A percentile compares a stretch with the other conserved stretches of the same genome.
These are phyloP conservation scores for Drosophila bipectinata DNA, from an alignment of 1,140 invertebrate genomes.

Conservation along the genomic window DNA sequence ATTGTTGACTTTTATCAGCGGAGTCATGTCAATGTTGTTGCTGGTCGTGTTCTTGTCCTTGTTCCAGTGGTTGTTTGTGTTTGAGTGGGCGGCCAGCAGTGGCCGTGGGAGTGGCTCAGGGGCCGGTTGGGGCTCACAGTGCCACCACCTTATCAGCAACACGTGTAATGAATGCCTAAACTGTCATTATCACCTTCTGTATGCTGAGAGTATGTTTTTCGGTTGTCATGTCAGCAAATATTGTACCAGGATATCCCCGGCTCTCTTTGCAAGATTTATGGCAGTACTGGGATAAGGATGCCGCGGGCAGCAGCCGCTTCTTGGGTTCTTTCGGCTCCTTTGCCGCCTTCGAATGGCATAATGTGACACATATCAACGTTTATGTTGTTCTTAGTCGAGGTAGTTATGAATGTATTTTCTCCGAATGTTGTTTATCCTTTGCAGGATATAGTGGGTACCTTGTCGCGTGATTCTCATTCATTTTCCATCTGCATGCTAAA, in stretches of 20 bases:
- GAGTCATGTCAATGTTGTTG: conserved; percentile 60
- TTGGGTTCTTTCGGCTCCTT: neutral
- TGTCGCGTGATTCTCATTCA: conserved; percentile 30
- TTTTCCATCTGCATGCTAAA: conserved; percentile 36
- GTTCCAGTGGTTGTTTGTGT: conserved; percentile 13
- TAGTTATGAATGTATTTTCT: conserved; percentile 46
- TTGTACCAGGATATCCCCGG: conserved; percentile 69
- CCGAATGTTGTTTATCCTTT: conserved; percentile 27
- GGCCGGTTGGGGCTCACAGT: neutral
- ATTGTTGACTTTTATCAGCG: conserved; percentile 81
- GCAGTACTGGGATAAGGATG: conserved; percentile 13
- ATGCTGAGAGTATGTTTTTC: conserved; percentile 62
- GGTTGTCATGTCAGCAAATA: conserved; percentile 82
- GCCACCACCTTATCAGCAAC: conserved; percentile 71
- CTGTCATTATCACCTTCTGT: conserved; percentile 80
- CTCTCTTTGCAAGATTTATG: conserved; percentile 53
- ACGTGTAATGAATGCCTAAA: conserved; percentile 83
- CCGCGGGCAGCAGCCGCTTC: conserved; percentile 30
- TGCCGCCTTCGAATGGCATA: conserved; percentile 33
- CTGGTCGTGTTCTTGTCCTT: conserved; percentile 15
- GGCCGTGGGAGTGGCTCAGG: neutral
- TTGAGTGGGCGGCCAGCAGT: neutral
- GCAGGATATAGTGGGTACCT: conserved; percentile 8
- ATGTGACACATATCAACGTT: conserved; percentile 77
- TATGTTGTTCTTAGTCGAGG: conserved; percentile 55